Percentiles rank a stretch among this genome's conserved stretches.
Evolutionary conservation across 2,888 invertebrate species (phyloP).

Genomic region (Eustalomyia histrio): DNA sequence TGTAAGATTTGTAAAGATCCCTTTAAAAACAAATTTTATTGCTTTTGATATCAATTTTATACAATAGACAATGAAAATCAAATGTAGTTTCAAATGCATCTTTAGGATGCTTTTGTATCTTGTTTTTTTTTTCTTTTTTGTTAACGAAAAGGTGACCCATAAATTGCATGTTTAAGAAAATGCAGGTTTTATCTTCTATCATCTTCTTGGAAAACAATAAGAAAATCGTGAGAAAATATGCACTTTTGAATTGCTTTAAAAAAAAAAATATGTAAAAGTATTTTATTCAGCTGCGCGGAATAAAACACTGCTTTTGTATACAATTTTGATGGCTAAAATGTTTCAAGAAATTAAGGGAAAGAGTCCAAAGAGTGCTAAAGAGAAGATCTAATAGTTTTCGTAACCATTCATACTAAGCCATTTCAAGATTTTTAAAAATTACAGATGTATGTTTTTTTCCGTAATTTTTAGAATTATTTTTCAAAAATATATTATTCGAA

Average conservation of each 20-base stretch:
- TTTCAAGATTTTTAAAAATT: too few species aligned
- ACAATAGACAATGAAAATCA: constrained; percentile 30
- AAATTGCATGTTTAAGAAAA: constrained; percentile 56
- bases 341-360: too few species aligned
- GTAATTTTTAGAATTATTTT: too few species aligned
- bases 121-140: constrained; percentile 19
- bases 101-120: constrained; percentile 38
- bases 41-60: constrained; percentile 60
- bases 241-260: not conserved
- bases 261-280: not conserved
- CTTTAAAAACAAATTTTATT: constrained; percentile 56
- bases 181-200: constrained; percentile 60
- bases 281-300: not conserved
- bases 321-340: too few species aligned
- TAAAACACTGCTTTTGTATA: too few species aligned
- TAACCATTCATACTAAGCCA: too few species aligned
- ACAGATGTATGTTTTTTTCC: too few species aligned
- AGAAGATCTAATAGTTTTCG: too few species aligned
- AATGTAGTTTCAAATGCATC: constrained; percentile 4
- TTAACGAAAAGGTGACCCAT: constrained; percentile 49
- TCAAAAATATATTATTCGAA: too few species aligned
- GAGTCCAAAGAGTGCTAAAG: too few species aligned
- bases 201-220: constrained; percentile 36
- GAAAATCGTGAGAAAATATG: constrained; percentile 42
- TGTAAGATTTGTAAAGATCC: constrained; percentile 43